Conservation (phyloP, 2,113 vertebrate species). For the Tychaedon coryphoeus region DNA sequence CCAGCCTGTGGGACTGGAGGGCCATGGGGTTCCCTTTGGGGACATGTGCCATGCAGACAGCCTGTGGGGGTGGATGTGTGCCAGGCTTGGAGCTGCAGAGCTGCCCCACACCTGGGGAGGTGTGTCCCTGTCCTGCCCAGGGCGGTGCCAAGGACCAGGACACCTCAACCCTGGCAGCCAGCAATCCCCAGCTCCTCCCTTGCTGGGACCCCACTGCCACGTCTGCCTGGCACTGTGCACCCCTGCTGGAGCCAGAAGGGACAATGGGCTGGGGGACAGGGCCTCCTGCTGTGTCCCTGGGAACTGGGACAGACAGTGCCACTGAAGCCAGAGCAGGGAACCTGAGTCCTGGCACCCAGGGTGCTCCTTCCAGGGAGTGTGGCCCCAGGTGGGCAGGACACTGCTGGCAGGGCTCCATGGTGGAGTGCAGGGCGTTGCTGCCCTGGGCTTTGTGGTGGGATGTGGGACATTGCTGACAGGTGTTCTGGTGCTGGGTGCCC, state of each 20-base stretch:
- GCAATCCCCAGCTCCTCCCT: not conserved
- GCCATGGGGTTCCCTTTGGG: not conserved
- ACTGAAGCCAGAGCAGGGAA: not conserved
- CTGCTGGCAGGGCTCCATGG: not conserved
- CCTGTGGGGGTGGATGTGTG: not conserved
- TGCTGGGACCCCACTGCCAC: not conserved
- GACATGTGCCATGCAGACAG: not conserved
- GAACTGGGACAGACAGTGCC: not conserved
- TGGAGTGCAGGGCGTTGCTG: not conserved
- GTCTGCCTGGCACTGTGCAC: fast-evolving
- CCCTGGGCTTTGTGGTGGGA: not conserved
- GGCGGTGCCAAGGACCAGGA: not conserved
- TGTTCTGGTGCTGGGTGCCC: too few species aligned
- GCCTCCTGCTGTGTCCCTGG: not conserved
- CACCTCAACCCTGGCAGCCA: not conserved
- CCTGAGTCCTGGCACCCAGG: not conserved
- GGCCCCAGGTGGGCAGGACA: not conserved
- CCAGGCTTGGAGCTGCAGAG: not conserved
- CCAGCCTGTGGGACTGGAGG: not conserved
- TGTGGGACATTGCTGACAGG: not conserved
- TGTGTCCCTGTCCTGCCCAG: not conserved
- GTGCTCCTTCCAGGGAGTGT: not conserved
- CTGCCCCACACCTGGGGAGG: not conserved
- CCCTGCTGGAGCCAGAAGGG: not conserved
- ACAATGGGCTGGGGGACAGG: not conserved